Percentiles rank a stretch among this genome's conserved stretches.
Conservation (phyloP, 2,113 vertebrate species). For the Piaya cayana region DNA sequence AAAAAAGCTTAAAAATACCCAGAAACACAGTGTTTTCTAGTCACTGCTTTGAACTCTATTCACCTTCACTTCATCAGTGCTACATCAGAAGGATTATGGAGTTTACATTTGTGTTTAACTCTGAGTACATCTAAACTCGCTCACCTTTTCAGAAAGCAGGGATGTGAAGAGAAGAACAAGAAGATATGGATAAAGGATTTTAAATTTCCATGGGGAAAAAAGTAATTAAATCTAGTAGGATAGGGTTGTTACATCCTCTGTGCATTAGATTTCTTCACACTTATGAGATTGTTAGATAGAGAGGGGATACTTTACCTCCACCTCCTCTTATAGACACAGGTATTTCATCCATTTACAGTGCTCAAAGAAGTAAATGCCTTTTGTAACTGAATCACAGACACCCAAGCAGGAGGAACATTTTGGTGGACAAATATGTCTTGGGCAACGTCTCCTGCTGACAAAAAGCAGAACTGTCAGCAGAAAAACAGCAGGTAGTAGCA, state of each 20-base stretch:
- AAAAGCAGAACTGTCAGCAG: slow-evolving; percentile 53
- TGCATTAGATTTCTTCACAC: slow-evolving; percentile 67
- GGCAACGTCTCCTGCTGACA: slow-evolving; percentile 51
- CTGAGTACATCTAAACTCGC: slow-evolving; percentile 15
- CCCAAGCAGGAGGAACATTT: background rate
- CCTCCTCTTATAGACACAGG: slow-evolving; percentile 6
- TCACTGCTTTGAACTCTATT: background rate
- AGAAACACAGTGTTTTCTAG: background rate
- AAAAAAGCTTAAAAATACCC: background rate
- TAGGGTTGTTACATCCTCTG: slow-evolving; percentile 53
- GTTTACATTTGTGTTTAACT: background rate
- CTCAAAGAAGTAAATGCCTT: slow-evolving; percentile 58
- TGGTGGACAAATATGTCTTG: slow-evolving; percentile 61
- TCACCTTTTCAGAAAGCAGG: slow-evolving; percentile 40
- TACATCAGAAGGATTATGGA: background rate
- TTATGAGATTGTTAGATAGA: background rate
- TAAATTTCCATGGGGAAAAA: slow-evolving; percentile 48
- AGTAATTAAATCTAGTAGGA: slow-evolving; percentile 71
- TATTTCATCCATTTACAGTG: slow-evolving; percentile 37
- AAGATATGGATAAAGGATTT: slow-evolving; percentile 68
- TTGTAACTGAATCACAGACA: slow-evolving; percentile 51
- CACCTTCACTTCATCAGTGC: background rate
- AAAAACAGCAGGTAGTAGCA: background rate
- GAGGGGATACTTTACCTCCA: background rate
- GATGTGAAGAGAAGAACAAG: slow-evolving; percentile 7